Percentiles rank a stretch among this genome's conserved stretches.
These are phyloP conservation scores for Pandion haliaetus DNA, from an alignment of 2,113 vertebrate species.

Conservation along the genomic window DNA sequence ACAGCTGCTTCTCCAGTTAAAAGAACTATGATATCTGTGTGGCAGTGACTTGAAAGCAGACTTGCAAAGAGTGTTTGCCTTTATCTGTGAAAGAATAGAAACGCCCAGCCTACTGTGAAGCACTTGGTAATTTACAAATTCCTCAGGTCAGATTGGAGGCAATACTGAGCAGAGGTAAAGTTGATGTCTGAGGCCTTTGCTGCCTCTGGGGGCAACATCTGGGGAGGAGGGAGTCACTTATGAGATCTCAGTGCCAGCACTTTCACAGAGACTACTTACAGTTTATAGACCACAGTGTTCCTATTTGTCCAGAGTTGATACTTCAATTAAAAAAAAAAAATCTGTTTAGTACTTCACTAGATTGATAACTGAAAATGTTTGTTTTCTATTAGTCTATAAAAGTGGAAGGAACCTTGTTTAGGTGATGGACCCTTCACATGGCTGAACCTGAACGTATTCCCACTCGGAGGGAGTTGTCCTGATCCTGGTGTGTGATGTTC, in stretches of 20 bases:
- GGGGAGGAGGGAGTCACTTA: background rate
- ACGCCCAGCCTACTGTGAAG: background rate
- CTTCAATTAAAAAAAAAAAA: background rate
- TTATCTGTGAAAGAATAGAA: background rate
- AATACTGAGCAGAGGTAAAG: background rate
- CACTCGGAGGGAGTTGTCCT: background rate
- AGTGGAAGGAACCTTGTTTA: background rate
- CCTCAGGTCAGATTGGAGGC: background rate
- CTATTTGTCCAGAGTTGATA: background rate
- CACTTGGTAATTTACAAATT: background rate
- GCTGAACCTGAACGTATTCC: background rate
- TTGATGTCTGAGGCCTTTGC: background rate
- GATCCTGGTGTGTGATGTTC: background rate
- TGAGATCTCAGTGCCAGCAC: accelerated
- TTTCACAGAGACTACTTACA: background rate
- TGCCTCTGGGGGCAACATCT: background rate
- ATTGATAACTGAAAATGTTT: background rate
- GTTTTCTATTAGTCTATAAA: background rate
- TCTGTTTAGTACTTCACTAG: background rate
- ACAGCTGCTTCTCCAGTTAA: background rate
- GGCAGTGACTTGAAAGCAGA: background rate
- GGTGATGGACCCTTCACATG: background rate
- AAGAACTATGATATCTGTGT: background rate
- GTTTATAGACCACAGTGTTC: background rate
- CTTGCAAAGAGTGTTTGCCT: accelerated